A percentile compares a stretch with the other conserved stretches of the same genome.
phyloP scores from a whole-genome alignment of 2,113 vertebrate genomes.

The Notechis scutatus region DNA sequence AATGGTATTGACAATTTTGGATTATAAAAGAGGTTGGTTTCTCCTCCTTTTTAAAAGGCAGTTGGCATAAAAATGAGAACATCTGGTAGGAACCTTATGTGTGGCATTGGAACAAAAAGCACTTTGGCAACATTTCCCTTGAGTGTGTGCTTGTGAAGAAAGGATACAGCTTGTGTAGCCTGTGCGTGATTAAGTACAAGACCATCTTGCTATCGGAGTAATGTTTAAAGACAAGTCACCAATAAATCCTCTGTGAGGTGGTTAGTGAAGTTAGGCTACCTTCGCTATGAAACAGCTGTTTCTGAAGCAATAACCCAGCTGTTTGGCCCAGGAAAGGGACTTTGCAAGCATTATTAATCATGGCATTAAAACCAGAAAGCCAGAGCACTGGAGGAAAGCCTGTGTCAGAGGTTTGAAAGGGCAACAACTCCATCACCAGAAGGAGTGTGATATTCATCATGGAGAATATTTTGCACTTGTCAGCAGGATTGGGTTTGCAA shows the following conservation, averaged over 20 bases:
- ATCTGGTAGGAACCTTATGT: slow-evolving; percentile 66
- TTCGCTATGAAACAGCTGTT: slow-evolving; percentile 67
- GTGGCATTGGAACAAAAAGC: slow-evolving; percentile 58
- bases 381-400: slow-evolving; percentile 41
- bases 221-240: slow-evolving; percentile 61
- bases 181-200: slow-evolving; percentile 58
- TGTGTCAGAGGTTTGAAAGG: slow-evolving; percentile 27
- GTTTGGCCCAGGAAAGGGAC: slow-evolving; percentile 57
- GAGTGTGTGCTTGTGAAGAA: slow-evolving; percentile 47
- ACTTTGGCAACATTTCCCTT: slow-evolving; percentile 39
- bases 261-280: slow-evolving; percentile 52
- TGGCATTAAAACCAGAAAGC: slow-evolving; percentile 49
- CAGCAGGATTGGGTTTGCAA: not conserved
- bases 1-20: slow-evolving; percentile 75
- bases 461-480: slow-evolving; percentile 1
- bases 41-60: slow-evolving; percentile 40
- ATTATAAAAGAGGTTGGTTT: slow-evolving; percentile 44
- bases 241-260: slow-evolving; percentile 54
- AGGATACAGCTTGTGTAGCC: slow-evolving; percentile 51
- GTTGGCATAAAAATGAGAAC: slow-evolving; percentile 60
- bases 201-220: slow-evolving; percentile 62
- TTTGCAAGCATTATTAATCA: slow-evolving; percentile 63
- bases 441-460: not conserved
- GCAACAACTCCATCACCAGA: slow-evolving; percentile 27
- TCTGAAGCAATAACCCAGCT: slow-evolving; percentile 62